Evolutionary conservation across 2,888 invertebrate genomes (phyloP), one percentile per base, ranked within the genome.

Genomic region (Polyploca ridens): DNA sequence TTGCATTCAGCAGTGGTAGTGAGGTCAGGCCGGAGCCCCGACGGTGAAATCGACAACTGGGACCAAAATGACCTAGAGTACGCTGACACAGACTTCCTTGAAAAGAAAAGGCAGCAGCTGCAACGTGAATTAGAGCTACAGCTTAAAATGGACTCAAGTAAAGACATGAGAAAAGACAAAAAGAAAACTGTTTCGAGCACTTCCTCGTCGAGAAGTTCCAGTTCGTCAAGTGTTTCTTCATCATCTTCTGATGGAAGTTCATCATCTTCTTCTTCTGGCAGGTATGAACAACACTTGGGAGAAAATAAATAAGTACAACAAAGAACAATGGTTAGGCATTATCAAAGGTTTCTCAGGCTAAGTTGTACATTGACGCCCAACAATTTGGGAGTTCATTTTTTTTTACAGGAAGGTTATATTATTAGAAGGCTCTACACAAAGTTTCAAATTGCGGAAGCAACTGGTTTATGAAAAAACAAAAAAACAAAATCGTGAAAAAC

Each of bases 41-140:
- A 96, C 76, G 93, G 90, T 74, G 96, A 96, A 86, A 96, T 96
- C 90, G 96, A 96, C 84, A 96, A 96, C 85, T 97, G 97, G 97
- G 96, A 97, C 87, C 96, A 96, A 87, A 96, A 96, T 83, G 96
- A 96, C 91, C 88, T 97, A 90, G 97, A 97, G 86, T 97, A 96
- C 93, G 97, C 97, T 71, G 97, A 97, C 90, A 96, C 97, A 69
- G 97, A 97, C 86, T 96, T 96, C 73, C 93, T 97, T 82, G 97
- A 97, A 88, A 96, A 96, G 86, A 95, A 97, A 76, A 94, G 97
- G 71, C 96, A 96, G 83, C 95, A 97, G 83, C 92, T 97, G 81
- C 96, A 97, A 86, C 94, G 97, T 79, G 97, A 97, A 93, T 92
- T 97, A 87, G 97, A 97, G 86, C 90, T 97, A 84, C 97, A 97